Evolutionary conservation across 2,888 invertebrate genomes (phyloP), one percentile per base, ranked within the genome.

Genomic region (Hirtodrosophila cameraria): DNA sequence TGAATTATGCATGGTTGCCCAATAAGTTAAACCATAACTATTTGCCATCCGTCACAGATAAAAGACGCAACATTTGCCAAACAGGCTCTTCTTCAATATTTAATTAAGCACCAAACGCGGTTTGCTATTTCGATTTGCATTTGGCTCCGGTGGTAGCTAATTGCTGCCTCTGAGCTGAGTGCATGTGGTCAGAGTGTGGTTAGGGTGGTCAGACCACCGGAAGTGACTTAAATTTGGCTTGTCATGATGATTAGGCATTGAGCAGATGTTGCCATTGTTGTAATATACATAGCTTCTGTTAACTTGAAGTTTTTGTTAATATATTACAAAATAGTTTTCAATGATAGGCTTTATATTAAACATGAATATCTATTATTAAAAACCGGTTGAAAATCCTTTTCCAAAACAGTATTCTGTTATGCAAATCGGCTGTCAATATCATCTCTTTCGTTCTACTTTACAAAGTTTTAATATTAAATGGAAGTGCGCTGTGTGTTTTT

Each of bases 11-110:
- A 66, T 55, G 61, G 31, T 25, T 41, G 43, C 28, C 66, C 60
- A 70, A 66, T 67, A 49, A 70, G 49, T 46, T 62, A 53, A 65
- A 62, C 54, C 72, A 62, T 73, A 75, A 79, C 59, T 79, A 64
- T 74, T 79, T 74, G 60, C 27, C 35, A 49, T 61, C 49, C 54
- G 36, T 39, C 43, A 43, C 30, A 38, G 39, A 39, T 27, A 8
- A 15, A 30, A 33, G 20, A 8, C 8, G 35, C 18, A 15, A 39
- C 42, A 57, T 23, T 31, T 36, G 28, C 41, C 48, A n/a, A n/a
- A 11, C 18, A 23, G 48, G 8, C 46, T 11, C 48, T 30, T 23
- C 28, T 45, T 82, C 57, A 82, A 76, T 76, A 68, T 76, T 82
- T 68, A 79, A 79, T 71, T 63, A 74, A 65, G 62, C 57, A 33